Evolutionary conservation across 2,797 vertebrate species (phyloP).

Genomic region (Alcedo quadribrachys): DNA sequence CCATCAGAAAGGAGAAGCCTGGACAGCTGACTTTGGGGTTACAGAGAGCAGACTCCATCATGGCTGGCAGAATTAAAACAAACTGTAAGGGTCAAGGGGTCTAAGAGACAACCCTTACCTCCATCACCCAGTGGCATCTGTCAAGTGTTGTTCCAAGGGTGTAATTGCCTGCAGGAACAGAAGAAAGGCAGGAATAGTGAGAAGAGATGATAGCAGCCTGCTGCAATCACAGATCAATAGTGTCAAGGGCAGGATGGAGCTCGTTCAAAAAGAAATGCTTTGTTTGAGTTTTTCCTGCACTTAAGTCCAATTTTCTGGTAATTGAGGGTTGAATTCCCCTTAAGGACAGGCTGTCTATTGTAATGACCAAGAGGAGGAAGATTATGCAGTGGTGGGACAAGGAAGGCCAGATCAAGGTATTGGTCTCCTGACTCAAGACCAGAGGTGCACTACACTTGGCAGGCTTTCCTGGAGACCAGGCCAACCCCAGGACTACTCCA

Average conservation of each 20-base stretch:
- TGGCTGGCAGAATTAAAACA: background rate
- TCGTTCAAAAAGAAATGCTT: conserved; percentile 43
- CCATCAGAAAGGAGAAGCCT: background rate
- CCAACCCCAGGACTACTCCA: background rate
- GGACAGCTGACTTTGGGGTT: background rate
- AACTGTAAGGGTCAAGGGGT: background rate
- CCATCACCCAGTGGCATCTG: background rate
- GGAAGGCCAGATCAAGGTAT: background rate
- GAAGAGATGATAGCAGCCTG: conserved; percentile 22
- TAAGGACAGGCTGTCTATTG: background rate
- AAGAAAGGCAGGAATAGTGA: background rate
- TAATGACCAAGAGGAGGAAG: background rate
- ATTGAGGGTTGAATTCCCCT: conserved; percentile 16
- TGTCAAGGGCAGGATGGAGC: conserved; percentile 42
- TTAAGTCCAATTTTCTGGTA: conserved; percentile 35
- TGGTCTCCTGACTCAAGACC: background rate
- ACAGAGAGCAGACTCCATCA: background rate
- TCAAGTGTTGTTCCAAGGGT: background rate
- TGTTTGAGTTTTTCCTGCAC: conserved; percentile 9
- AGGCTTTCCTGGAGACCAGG: background rate
- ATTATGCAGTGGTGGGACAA: background rate
- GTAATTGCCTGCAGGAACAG: background rate
- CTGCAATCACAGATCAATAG: conserved; percentile 50
- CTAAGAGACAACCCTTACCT: background rate
- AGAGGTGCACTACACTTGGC: background rate